A percentile compares a stretch with the other conserved stretches of the same genome.
phyloP scores from a whole-genome alignment of 64 coral and sea anemone species.

The Dendrophyllia cribrosa region DNA sequence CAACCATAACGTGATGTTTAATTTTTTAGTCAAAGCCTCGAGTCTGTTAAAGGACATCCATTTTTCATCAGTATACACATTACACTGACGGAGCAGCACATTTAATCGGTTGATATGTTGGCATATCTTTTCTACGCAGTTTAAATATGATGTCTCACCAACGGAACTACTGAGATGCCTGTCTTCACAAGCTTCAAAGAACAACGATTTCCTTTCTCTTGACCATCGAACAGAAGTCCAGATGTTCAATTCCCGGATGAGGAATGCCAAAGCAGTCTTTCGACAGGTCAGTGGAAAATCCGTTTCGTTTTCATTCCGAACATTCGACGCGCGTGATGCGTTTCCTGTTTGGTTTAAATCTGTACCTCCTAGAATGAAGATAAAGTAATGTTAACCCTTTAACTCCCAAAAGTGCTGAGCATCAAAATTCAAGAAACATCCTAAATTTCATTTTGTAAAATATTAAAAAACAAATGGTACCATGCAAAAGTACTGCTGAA shows the following conservation, averaged over 20 bases:
- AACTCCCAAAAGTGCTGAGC: too few relatives aligned
- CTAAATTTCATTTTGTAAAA: too few relatives aligned
- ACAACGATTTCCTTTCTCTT: neutral
- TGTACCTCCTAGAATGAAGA: neutral
- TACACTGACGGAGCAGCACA: neutral
- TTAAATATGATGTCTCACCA: neutral
- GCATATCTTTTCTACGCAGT: neutral
- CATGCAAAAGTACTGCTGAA: too few relatives aligned
- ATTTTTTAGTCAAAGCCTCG: neutral
- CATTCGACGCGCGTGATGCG: neutral
- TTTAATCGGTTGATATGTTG: neutral
- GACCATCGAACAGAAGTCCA: neutral
- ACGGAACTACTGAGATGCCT: neutral
- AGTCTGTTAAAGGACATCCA: neutral
- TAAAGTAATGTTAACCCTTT: neutral
- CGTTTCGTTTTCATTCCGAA: neutral
- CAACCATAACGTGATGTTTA: neutral
- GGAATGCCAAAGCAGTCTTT: neutral
- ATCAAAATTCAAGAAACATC: too few relatives aligned
- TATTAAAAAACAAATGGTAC: too few relatives aligned
- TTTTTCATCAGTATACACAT: too few relatives aligned
- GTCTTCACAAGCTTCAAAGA: neutral
- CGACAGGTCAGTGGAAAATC: constrained; percentile 4
- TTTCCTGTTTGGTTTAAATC: neutral
- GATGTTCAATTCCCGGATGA: neutral